Evolutionary conservation across 2,797 vertebrate species (phyloP).

Genomic region (Peromyscus eremicus): DNA sequence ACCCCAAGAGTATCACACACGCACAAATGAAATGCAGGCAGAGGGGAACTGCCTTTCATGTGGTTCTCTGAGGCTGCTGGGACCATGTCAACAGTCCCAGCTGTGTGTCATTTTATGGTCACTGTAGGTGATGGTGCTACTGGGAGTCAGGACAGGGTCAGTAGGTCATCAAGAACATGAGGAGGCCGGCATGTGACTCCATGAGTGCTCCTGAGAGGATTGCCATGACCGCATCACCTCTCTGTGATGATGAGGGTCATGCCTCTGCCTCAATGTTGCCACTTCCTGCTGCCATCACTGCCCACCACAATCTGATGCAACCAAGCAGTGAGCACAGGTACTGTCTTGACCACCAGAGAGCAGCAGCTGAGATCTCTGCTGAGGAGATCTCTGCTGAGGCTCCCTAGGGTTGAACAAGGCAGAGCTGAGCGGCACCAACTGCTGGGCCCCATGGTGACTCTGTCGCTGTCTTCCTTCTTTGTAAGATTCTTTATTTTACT

Average conservation of each 20-base stretch:
- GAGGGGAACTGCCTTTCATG: background rate
- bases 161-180: background rate
- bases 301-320: background rate
- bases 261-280: too few relatives aligned
- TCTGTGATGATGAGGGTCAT: too few relatives aligned
- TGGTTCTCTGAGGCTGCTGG: rapidly evolving
- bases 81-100: background rate
- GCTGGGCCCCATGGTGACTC: background rate
- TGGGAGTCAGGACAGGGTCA: background rate
- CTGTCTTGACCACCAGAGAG: background rate
- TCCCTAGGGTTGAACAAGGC: background rate
- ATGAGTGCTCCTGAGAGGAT: too few relatives aligned
- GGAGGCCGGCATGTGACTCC: too few relatives aligned
- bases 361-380: too few relatives aligned
- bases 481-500: background rate
- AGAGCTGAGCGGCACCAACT: background rate
- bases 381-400: background rate
- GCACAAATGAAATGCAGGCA: rapidly evolving
- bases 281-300: too few relatives aligned
- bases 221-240: too few relatives aligned
- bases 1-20: background rate
- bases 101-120: background rate
- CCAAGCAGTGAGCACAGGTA: background rate
- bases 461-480: background rate
- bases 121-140: background rate